Conservation (phyloP, 2,888 invertebrate species). For the Adineta ricciae region DNA sequence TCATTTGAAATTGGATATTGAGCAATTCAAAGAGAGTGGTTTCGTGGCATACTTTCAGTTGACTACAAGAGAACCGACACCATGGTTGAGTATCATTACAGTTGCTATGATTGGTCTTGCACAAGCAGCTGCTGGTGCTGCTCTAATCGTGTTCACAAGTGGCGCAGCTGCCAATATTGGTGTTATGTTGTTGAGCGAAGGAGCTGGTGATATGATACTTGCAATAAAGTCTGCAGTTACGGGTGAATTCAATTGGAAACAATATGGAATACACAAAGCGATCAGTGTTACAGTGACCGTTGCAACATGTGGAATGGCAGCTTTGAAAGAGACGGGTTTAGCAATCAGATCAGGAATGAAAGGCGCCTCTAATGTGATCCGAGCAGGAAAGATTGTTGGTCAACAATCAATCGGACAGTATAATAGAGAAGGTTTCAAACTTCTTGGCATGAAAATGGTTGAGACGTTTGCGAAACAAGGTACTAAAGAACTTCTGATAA, state of each 20-base stretch:
- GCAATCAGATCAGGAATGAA: background rate
- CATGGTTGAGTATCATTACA: background rate
- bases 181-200: background rate
- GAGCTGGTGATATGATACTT: background rate
- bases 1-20: background rate
- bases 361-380: background rate
- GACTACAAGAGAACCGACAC: background rate
- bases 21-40: background rate
- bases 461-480: background rate
- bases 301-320: slow-evolving; percentile 1
- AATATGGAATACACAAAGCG: slow-evolving; percentile 1
- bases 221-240: background rate
- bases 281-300: background rate
- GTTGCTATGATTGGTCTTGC: background rate
- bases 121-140: background rate
- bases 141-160: background rate
- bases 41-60: background rate
- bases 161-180: background rate
- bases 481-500: background rate
- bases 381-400: background rate
- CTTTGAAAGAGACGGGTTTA: background rate
- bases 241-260: background rate
- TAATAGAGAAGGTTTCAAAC: background rate
- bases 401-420: background rate
- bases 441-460: background rate